Evolutionary conservation across 2,113 vertebrate species (phyloP).

Genomic region (Seriola aureovittata): DNA sequence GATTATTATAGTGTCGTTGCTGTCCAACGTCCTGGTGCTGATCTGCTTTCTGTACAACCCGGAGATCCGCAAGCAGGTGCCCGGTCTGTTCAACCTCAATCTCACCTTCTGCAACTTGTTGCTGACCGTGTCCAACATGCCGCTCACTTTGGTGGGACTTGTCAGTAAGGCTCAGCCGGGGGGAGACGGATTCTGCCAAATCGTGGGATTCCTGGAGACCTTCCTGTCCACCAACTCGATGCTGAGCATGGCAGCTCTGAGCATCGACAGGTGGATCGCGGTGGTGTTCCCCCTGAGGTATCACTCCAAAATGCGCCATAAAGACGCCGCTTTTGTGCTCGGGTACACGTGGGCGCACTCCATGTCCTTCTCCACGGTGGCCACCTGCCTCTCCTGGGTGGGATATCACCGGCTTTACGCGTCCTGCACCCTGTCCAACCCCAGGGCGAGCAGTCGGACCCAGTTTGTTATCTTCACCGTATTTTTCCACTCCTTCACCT

Average conservation of each 20-base stretch:
- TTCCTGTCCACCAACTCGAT: slow-evolving; percentile 97
- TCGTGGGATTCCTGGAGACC: slow-evolving; percentile 94
- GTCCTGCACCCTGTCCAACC: slow-evolving; percentile 93
- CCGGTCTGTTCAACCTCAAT: slow-evolving; percentile 97
- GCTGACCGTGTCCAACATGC: slow-evolving; percentile 96
- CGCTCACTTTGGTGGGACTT: slow-evolving; percentile 93
- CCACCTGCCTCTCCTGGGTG: slow-evolving; percentile 93
- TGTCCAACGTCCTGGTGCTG: slow-evolving; percentile 98
- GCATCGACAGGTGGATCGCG: slow-evolving; percentile 98
- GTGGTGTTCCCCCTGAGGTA: slow-evolving; percentile 97
- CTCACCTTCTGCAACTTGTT: slow-evolving; percentile 98
- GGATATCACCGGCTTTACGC: slow-evolving; percentile 96
- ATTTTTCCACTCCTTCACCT: slow-evolving; percentile 94
- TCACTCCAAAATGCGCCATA: slow-evolving; percentile 95
- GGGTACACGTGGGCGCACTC: slow-evolving; percentile 97
- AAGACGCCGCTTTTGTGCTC: slow-evolving; percentile 92
- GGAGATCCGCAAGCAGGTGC: slow-evolving; percentile 96
- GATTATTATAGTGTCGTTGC: slow-evolving; percentile 93
- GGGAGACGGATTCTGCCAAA: slow-evolving; percentile 89
- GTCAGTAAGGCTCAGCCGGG: slow-evolving; percentile 89
- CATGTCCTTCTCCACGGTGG: slow-evolving; percentile 90
- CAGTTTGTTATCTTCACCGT: slow-evolving; percentile 94
- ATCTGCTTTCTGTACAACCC: slow-evolving; percentile 94
- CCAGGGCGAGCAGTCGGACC: slow-evolving; percentile 83
- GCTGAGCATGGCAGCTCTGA: slow-evolving; percentile 98